These are phyloP conservation scores for Apogon hyalosoma DNA, from an alignment of 2,797 vertebrate genomes.

Conservation along the genomic window DNA sequence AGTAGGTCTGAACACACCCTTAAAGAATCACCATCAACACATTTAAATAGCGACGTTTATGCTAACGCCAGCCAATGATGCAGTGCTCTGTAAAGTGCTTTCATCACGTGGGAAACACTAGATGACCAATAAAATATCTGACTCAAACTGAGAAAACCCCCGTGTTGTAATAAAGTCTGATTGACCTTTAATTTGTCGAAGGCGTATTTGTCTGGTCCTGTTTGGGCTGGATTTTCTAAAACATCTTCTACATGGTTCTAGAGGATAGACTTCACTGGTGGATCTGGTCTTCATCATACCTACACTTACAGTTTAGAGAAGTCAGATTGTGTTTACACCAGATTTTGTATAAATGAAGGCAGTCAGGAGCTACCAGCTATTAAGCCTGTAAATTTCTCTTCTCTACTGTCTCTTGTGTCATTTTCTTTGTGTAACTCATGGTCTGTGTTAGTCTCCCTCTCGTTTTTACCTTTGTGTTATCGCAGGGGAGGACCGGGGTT, in stretches of 20 bases:
- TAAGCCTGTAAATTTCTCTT: slow-evolving; percentile 25
- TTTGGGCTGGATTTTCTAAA: neutral
- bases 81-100: too few relatives aligned
- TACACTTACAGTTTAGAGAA: slow-evolving; percentile 9
- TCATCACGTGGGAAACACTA: too few relatives aligned
- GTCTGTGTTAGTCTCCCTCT: slow-evolving; percentile 13
- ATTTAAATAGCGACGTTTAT: too few relatives aligned
- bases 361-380: slow-evolving; percentile 22
- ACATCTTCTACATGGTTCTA: neutral
- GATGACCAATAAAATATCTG: too few relatives aligned
- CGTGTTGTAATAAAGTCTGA: neutral
- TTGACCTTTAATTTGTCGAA: neutral
- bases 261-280: neutral
- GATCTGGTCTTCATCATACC: slow-evolving; percentile 29
- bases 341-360: slow-evolving; percentile 28
- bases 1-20: too few relatives aligned
- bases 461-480: slow-evolving; percentile 50
- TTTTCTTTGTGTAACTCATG: slow-evolving; percentile 18
- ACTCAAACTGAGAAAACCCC: neutral
- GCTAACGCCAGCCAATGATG: too few relatives aligned
- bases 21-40: too few relatives aligned
- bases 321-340: slow-evolving; percentile 45
- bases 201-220: neutral
- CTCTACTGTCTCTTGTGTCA: slow-evolving; percentile 10
- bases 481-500: slow-evolving; percentile 58